Percentiles rank a stretch among this genome's conserved stretches.
Conservation (phyloP, 2,888 invertebrate genomes). For the Lycocerus yunnanus region DNA sequence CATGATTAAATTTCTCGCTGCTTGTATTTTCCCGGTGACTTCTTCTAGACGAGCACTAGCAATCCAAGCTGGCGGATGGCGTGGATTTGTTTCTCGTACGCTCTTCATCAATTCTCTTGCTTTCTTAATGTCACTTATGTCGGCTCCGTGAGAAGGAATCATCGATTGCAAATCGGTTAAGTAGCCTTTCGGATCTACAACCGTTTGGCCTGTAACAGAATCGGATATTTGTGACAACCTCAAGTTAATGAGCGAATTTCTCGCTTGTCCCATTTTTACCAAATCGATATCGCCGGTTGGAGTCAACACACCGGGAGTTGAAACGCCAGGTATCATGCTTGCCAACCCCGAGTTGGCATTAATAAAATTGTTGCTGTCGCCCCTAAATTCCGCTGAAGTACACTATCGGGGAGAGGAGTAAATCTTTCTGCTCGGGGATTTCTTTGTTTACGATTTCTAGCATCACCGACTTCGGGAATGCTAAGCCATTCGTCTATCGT, state of each 20-base stretch:
- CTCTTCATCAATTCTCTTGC: slow-evolving; percentile 93
- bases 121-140: slow-evolving; percentile 97
- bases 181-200: slow-evolving; percentile 99
- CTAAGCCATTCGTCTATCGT: slow-evolving; percentile 95
- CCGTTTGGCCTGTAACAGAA: slow-evolving; percentile 98
- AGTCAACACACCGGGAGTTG: slow-evolving; percentile 83
- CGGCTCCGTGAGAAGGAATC: slow-evolving; percentile 98
- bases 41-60: slow-evolving; percentile 98
- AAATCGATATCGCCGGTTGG: slow-evolving; percentile 93
- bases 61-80: slow-evolving; percentile 99
- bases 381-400: slow-evolving; percentile 86
- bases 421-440: slow-evolving; percentile 96
- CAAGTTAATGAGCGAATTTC: slow-evolving; percentile 99
- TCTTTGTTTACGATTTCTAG: slow-evolving; percentile 92
- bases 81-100: slow-evolving; percentile 96
- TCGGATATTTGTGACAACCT: slow-evolving; percentile 95
- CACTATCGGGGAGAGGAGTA: slow-evolving; percentile 96
- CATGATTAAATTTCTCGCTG: slow-evolving; percentile 97
- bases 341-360: slow-evolving; percentile 86
- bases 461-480: slow-evolving; percentile 99
- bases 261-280: slow-evolving; percentile 97
- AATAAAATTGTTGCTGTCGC: slow-evolving; percentile 76
- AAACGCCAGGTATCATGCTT: slow-evolving; percentile 84
- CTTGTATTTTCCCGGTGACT: slow-evolving; percentile 95
- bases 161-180: slow-evolving; percentile 99